Base-by-base conservation (phyloP, 2,888 invertebrate genomes). In the Agrochola lota region DNA sequence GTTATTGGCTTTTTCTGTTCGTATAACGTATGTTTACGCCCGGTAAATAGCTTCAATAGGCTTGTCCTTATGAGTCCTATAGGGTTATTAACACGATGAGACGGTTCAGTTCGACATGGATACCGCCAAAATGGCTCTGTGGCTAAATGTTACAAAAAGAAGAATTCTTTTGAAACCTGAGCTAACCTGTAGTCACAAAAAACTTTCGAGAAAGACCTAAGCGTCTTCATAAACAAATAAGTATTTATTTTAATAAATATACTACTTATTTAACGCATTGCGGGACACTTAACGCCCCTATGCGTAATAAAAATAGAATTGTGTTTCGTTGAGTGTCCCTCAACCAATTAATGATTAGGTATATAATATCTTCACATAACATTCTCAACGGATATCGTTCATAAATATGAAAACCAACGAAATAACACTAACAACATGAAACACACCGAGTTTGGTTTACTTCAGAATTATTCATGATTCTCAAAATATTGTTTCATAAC, bases 401-500 rank as follows among this genome's bases (percentile, higher is more conserved):
- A 49, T 81, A 52, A 59, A 81, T 74, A 78, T 43, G 57, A 59
- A 66, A 78, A 81, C 49, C 67, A 57, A 55, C 66, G 5, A 52
- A 79, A 40, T 57, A 62, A 62, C 55, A 81, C 49, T 30, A 82
- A 63, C 40, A 67, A 76, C n/a, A 23, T 30, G 40, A 82, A 77
- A 62, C 57, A 57, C 49, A 76, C 57, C 67, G 62, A 79, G 62
- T 79, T 68, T 82, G 62, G 76, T 49, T 68, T 76, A 49, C 67
- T 76, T 79, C 83, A 77, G 57, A 82, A 82, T 82, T 68, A 79
- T 82, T 68, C 62, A 82, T 76, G 67, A 43, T 57, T 63, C 62
- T 62, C 49, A 40, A 46, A 68, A 63, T 63, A 60, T 68, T 79
- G 82, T 79, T 79, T 30, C 57, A 57, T 26, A 77, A 79, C 62